Percentiles rank a stretch among this genome's conserved stretches.
phyloP scores from a whole-genome alignment of 2,797 vertebrate genomes.

The Sebastes itinus region DNA sequence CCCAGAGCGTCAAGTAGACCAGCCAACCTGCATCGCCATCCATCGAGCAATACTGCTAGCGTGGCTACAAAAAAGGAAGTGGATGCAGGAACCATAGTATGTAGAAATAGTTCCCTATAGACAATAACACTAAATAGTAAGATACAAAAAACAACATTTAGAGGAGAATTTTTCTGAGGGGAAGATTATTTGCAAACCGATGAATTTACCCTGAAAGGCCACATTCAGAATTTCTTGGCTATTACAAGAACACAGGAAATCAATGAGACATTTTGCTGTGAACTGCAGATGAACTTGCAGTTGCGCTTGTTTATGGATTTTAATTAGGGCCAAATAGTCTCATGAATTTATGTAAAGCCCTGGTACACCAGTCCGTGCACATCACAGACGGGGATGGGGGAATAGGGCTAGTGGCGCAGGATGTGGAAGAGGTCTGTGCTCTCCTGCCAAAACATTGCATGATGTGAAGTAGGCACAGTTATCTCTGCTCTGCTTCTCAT shows the following conservation, averaged over 20 bases:
- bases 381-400: constrained; percentile 44
- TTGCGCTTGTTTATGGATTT: constrained; percentile 68
- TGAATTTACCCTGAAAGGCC: constrained; percentile 33
- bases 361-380: constrained; percentile 17
- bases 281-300: constrained; percentile 74
- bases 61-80: neutral
- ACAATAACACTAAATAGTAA: neutral
- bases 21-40: neutral
- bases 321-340: constrained; percentile 73
- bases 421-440: constrained; percentile 49
- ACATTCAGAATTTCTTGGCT: constrained; percentile 38
- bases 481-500: constrained; percentile 61
- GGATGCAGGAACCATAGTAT: neutral
- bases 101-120: neutral
- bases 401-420: constrained; percentile 23
- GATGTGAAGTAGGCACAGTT: constrained; percentile 48
- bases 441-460: constrained; percentile 52
- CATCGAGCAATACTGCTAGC: neutral
- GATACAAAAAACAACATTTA: constrained; percentile 14
- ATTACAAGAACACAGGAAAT: constrained; percentile 59
- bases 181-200: constrained; percentile 35
- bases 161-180: constrained; percentile 13
- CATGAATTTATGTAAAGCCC: constrained; percentile 70
- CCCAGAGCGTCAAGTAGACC: too few species aligned
- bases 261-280: constrained; percentile 71